Evolutionary conservation across 2,888 invertebrate genomes (phyloP).

Genomic region (Thecocarcelia acutangulata): DNA sequence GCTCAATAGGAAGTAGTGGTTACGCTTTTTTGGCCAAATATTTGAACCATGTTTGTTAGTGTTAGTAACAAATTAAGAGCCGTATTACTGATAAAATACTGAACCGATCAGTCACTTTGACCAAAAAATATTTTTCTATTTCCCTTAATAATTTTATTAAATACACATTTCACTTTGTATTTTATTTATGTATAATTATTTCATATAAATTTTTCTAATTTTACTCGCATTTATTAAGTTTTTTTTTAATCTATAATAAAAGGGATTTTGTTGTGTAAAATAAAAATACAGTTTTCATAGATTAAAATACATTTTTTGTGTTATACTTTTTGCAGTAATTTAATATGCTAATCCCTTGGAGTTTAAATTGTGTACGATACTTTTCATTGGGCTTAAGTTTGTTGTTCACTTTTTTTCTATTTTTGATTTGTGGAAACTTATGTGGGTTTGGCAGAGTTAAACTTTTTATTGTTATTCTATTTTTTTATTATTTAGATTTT

Average conservation of each 20-base stretch:
- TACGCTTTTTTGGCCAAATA: too few relatives aligned
- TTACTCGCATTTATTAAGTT: constrained; percentile 3
- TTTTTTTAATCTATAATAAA: constrained; percentile 26
- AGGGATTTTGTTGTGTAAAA: constrained; percentile 60
- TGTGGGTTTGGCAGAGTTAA: constrained; percentile 19
- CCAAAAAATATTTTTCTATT: too few relatives aligned
- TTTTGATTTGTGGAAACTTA: constrained; percentile 41
- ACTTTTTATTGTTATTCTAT: constrained; percentile 47
- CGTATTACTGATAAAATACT: too few relatives aligned
- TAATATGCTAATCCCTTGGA: constrained; percentile 65
- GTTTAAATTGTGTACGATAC: constrained; percentile 62
- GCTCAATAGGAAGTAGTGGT: too few relatives aligned
- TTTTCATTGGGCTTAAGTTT: constrained; percentile 2
- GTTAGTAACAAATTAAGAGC: too few relatives aligned
- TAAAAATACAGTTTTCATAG: constrained; percentile 60
- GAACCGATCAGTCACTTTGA: too few relatives aligned
- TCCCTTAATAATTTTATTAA: too few relatives aligned
- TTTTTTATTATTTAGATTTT: constrained; percentile 53
- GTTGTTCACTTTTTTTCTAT: constrained; percentile 16
- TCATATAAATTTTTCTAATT: too few relatives aligned
- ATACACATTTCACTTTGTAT: too few relatives aligned
- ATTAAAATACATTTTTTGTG: constrained; percentile 39
- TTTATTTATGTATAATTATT: too few relatives aligned
- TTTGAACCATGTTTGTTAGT: too few relatives aligned
- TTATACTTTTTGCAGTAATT: constrained; percentile 48